These are phyloP conservation scores for Staurois parvus DNA, from an alignment of 2,797 vertebrate species.

Conservation along the genomic window DNA sequence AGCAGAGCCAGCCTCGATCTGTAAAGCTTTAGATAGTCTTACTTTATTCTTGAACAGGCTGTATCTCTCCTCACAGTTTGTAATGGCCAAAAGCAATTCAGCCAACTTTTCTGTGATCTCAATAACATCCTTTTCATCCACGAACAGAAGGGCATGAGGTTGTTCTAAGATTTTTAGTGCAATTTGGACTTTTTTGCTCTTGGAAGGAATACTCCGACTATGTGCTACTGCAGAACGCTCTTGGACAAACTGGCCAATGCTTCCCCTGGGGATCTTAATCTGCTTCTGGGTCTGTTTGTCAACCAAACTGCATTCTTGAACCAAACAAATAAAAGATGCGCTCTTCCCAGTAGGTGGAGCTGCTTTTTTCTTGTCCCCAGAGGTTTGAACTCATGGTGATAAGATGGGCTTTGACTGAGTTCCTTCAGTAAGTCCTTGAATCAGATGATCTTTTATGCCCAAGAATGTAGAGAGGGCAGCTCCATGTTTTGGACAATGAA, in stretches of 20 bases:
- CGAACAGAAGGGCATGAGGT: slow-evolving; percentile 87
- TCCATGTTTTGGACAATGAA: slow-evolving; percentile 68
- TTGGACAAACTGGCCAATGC: slow-evolving; percentile 92
- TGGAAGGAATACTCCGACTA: slow-evolving; percentile 83
- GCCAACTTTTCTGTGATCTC: slow-evolving; percentile 93
- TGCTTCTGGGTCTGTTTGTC: slow-evolving; percentile 94
- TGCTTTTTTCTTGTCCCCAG: slow-evolving; percentile 96
- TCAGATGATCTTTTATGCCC: slow-evolving; percentile 21
- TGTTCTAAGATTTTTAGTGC: slow-evolving; percentile 95
- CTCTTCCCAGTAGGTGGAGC: slow-evolving; percentile 92
- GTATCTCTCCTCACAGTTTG: slow-evolving; percentile 95
- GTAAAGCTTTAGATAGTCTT: slow-evolving; percentile 86
- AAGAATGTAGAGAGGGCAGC: not conserved
- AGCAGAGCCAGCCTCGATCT: slow-evolving; percentile 91
- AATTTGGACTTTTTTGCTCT: slow-evolving; percentile 88
- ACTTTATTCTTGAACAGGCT: slow-evolving; percentile 87
- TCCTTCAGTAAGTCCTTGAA: slow-evolving; percentile 1
- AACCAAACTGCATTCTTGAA: slow-evolving; percentile 89
- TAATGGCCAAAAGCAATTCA: slow-evolving; percentile 95
- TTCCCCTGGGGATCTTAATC: slow-evolving; percentile 91
- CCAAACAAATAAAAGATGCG: slow-evolving; percentile 93
- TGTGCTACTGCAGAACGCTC: slow-evolving; percentile 91
- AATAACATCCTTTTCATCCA: slow-evolving; percentile 92
- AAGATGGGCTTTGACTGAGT: not conserved
- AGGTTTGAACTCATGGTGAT: slow-evolving; percentile 93